Evolutionary conservation across 2,888 invertebrate genomes (phyloP), one percentile per base, ranked within the genome.

Genomic region (Capitulum mitella): DNA sequence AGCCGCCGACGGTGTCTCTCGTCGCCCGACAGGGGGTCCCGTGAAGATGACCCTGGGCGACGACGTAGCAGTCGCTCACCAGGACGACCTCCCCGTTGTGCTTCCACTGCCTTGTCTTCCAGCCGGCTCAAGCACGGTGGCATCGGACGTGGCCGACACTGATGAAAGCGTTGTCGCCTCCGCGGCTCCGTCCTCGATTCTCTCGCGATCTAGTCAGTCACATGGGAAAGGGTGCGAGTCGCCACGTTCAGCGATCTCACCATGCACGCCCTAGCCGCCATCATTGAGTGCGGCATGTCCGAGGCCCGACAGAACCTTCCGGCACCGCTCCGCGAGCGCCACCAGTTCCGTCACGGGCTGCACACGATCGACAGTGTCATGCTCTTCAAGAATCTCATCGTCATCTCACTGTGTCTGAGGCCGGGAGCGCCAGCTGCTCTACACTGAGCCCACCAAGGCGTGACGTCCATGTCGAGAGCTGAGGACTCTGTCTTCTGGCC

Each of bases 341-440:
- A 80, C 79, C 70, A 43, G 58, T 79, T 78, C 64, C 34, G 51
- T 3, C n/a, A 78, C 61, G 43, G 37, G n/a, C 78, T 80, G 6
- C 46, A 32, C 76, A 78, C 70, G 16, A 29, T 75, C 54, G 76
- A 80, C 34, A 78, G 79, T 0, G 78, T 78, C 16, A 48, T 78
- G 0, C 29, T 80, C 16, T 79, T 77, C 79, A 79, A 77, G 1
- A 58, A 75, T 61, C 22, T 79, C 0, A 46, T 79, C 0, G 61
- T 80, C 46, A 76, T 80, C 34, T 78, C 79, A 0, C 78, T 70
- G 6, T 77, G 77, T n/a, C 70, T 80, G 12, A 16, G 78, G 26
- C 10, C 77, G n/a, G 48, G 54, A 34, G 54, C 78, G 12, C 77
- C 78, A 19, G 10, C 29, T 5, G 37, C 76, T 70, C 74, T 12